Conservation (phyloP, 2,888 invertebrate species). For the Alloplasta piceator region DNA sequence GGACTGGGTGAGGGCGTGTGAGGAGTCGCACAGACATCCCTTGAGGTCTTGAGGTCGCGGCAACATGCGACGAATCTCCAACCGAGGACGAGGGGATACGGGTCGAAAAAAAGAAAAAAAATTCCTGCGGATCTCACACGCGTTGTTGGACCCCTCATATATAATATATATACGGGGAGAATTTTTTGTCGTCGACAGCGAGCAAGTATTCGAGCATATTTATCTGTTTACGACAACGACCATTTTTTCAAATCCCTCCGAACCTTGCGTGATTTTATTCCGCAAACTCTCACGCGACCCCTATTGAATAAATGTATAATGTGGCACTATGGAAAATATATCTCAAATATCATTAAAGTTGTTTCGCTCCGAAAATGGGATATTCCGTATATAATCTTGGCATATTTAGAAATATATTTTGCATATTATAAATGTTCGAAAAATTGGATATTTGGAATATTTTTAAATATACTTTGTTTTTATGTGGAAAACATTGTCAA, state of each 20-base stretch:
- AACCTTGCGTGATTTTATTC: too few species aligned
- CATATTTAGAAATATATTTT: too few species aligned
- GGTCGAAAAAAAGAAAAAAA: conserved; percentile 8
- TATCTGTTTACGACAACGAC: conserved; percentile 6
- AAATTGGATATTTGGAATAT: too few species aligned
- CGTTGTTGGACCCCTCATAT: conserved; percentile 23
- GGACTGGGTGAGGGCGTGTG: conserved; percentile 19
- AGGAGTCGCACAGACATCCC: conserved; percentile 22
- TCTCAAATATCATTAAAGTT: too few species aligned
- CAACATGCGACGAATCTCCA: conserved; percentile 47
- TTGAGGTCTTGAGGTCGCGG: conserved; percentile 35
- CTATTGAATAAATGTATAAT: too few species aligned
- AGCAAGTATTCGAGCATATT: background rate
- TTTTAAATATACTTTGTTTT: too few species aligned
- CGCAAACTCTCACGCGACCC: too few species aligned
- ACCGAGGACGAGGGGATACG: conserved; percentile 4
- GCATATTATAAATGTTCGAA: too few species aligned
- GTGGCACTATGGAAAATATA: too few species aligned
- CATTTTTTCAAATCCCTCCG: background rate
- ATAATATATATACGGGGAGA: background rate
- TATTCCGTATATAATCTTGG: too few species aligned
- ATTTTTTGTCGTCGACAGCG: conserved; percentile 3
- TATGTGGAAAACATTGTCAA: too few species aligned
- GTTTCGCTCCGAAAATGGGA: too few species aligned
- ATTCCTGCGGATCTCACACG: conserved; percentile 45